Evolutionary conservation across 2,797 vertebrate genomes (phyloP), one percentile per base, ranked within the genome.

Genomic region (Apogon talboti): DNA sequence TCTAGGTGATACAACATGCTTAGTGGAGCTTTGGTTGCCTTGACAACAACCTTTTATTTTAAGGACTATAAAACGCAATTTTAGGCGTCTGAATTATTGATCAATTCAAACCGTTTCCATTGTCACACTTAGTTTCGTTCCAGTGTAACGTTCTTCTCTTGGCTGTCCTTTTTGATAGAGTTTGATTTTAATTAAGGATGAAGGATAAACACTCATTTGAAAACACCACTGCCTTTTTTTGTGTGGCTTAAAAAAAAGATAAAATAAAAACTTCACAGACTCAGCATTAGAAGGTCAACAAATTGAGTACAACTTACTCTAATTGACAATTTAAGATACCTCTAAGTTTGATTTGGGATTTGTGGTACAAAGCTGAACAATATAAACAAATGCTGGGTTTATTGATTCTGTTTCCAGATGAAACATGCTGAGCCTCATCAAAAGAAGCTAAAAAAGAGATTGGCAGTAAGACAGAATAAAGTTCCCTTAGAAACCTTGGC

Each of bases 11-110:
- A 6, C 0, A 6, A 45, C 33, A 41, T 56, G 33, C 37, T 74
- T 67, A 7, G 0, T 41, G 47, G 24, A 74, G 35, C 19, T 64
- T 71, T 66, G 24, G 76, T 88, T 86, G 63, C 71, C 76, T 74
- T 53, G 77, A 71, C 66, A 54, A 73, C 77, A 62, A 62, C 54
- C 38, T 64, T 47, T 47, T 71, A 67, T n/a, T 78, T 76, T 54
- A 63, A 67, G 48, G 33, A 63, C 46, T 30, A 12, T 40, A 68
- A 49, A 51, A 47, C 50, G 64, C 46, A 63, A 49, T 63, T 53
- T 64, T 51, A 21, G 53, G 51, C 3, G 1, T 33, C 30, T 33
- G 30, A 33, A 33, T 33, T 33, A 33, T 8, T 33, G 30, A 33
- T 33, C 6, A 33, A 33, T 33, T 6, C 8, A 33, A 33, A 33